Percentiles rank a stretch among this genome's conserved stretches.
phyloP scores from a whole-genome alignment of 2,113 vertebrate species.

The Amblyornis subalaris region DNA sequence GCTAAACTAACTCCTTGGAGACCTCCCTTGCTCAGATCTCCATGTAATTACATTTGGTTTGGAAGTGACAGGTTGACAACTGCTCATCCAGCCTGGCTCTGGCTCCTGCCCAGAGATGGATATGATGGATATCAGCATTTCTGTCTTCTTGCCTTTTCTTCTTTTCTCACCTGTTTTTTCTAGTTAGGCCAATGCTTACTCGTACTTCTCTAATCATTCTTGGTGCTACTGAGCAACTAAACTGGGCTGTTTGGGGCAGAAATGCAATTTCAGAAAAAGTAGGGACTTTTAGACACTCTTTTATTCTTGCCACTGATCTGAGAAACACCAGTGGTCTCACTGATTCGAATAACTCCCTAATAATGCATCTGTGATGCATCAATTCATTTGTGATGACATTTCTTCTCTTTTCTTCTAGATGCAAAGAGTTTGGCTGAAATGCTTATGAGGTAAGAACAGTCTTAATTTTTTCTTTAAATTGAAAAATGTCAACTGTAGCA shows the following conservation, averaged over 20 bases:
- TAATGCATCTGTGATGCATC: not conserved
- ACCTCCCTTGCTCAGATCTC: not conserved
- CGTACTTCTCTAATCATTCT: not conserved
- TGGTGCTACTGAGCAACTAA: not conserved
- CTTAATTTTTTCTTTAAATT: not conserved
- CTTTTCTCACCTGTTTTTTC: not conserved
- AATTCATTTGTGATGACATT: conserved; percentile 12
- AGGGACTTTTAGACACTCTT: not conserved
- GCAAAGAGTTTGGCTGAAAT: conserved; percentile 99
- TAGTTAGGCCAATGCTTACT: not conserved
- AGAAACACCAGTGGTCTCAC: not conserved
- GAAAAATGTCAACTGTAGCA: not conserved
- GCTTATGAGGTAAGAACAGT: conserved; percentile 92
- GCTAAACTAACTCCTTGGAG: not conserved
- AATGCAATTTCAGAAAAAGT: not conserved
- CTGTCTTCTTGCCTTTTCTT: not conserved
- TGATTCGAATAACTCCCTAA: not conserved
- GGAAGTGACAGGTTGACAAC: not conserved
- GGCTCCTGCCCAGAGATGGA: not conserved
- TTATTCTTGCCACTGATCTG: not conserved
- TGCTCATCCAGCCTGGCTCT: not conserved
- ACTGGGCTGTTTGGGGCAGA: not conserved
- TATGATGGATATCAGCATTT: not conserved
- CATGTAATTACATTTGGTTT: not conserved
- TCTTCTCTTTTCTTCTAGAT: conserved; percentile 83